Percentiles rank a stretch among this genome's conserved stretches.
These are phyloP conservation scores for Eonycteris spelaea DNA, from an alignment of 2,113 vertebrate species.

Conservation along the genomic window DNA sequence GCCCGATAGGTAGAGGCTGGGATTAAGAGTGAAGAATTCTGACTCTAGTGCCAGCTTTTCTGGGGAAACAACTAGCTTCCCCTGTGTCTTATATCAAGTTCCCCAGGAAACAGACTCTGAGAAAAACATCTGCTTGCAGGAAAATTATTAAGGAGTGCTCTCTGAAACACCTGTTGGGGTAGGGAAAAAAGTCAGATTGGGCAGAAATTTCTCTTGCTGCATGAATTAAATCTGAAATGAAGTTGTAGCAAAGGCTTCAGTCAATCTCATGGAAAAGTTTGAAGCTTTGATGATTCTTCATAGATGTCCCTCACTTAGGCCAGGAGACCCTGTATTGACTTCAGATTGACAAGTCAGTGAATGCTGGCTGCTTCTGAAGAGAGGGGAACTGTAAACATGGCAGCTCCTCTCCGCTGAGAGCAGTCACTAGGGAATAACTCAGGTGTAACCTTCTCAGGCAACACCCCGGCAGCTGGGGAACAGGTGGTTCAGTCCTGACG, in stretches of 20 bases:
- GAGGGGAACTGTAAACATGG: neutral
- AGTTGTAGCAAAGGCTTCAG: neutral
- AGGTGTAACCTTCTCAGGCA: neutral
- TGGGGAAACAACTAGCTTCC: neutral
- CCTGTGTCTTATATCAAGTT: neutral
- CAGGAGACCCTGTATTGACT: neutral
- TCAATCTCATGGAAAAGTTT: neutral
- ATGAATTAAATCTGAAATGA: neutral
- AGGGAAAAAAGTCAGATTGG: neutral
- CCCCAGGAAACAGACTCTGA: neutral
- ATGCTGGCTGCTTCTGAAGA: neutral
- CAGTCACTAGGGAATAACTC: neutral
- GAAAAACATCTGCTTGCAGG: neutral
- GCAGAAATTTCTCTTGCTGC: neutral
- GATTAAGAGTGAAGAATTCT: neutral
- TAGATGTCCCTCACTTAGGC: neutral
- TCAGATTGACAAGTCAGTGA: neutral
- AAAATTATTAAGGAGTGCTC: neutral
- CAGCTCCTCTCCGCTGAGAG: neutral
- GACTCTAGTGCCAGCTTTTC: neutral
- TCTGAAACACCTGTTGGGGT: neutral
- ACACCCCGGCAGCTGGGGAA: neutral
- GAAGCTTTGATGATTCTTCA: neutral
- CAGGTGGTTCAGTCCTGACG: accelerated
- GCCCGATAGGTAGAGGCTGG: neutral